Conservation (phyloP, 2,888 invertebrate species). For the Volucella inanis region DNA sequence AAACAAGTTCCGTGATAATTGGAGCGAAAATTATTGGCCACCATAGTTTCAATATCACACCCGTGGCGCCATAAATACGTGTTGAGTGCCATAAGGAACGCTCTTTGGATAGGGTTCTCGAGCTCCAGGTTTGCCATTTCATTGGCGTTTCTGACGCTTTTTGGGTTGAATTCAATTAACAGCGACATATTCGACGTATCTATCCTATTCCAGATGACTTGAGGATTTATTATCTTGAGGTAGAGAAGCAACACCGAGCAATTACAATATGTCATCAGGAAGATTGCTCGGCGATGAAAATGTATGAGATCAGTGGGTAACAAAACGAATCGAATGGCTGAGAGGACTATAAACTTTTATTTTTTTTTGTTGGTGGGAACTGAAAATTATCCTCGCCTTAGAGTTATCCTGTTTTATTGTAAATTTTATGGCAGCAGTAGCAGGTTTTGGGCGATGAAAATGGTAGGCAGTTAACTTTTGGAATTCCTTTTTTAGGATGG, state of each 20-base stretch:
- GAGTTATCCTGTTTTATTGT: too few species aligned
- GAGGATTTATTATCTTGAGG: conserved; percentile 38
- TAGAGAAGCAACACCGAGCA: conserved; percentile 1
- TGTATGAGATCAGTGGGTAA: conserved; percentile 15
- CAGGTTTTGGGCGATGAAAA: too few species aligned
- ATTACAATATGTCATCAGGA: conserved; percentile 47
- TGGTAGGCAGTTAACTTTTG: too few species aligned
- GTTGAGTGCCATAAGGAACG: too few species aligned
- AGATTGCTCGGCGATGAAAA: not conserved
- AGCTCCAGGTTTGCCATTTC: not conserved
- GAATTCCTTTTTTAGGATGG: too few species aligned
- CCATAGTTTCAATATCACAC: not conserved
- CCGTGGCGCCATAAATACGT: not conserved
- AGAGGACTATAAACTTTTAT: conserved; percentile 40
- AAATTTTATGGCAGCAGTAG: too few species aligned
- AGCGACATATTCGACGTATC: conserved; percentile 4
- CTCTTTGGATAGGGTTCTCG: not conserved
- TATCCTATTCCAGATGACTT: conserved; percentile 47
- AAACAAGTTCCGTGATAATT: conserved; percentile 45
- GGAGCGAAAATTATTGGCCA: conserved; percentile 50
- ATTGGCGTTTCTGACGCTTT: not conserved
- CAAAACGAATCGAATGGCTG: conserved; percentile 18
- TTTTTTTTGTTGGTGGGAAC: not conserved
- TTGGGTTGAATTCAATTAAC: conserved; percentile 41
- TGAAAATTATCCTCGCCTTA: not conserved